These are phyloP conservation scores for Pentamera pediparva DNA, from an alignment of 53 echinoderm and acorn worm species.

Conservation along the genomic window DNA sequence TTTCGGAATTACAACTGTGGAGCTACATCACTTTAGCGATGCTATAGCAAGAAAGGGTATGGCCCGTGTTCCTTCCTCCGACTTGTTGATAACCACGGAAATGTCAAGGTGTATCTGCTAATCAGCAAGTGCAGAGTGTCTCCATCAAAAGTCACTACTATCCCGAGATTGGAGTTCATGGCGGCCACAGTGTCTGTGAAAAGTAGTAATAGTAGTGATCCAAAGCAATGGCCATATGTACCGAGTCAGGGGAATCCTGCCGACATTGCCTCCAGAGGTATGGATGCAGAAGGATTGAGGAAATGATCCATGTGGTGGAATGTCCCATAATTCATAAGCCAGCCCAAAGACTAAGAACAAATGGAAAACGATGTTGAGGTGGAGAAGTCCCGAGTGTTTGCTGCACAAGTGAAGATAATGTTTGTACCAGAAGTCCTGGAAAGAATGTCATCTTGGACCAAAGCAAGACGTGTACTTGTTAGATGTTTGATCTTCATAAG, in stretches of 20 bases:
- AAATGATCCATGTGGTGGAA: slow-evolving; percentile 2
- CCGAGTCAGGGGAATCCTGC: neutral
- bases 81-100: slow-evolving; percentile 4
- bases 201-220: slow-evolving; percentile 7
- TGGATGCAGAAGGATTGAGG: neutral
- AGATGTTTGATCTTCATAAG: slow-evolving; percentile 18
- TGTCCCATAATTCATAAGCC: neutral
- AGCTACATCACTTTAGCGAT: slow-evolving; percentile 5
- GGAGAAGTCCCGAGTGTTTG: neutral
- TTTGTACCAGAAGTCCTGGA: slow-evolving; percentile 1
- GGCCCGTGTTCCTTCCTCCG: slow-evolving; percentile 40
- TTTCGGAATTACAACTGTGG: slow-evolving; percentile 6
- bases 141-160: slow-evolving; percentile 6
- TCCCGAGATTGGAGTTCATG: slow-evolving; percentile 25
- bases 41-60: slow-evolving; percentile 35
- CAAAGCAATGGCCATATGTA: slow-evolving; percentile 30
- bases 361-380: neutral
- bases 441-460: slow-evolving; percentile 3
- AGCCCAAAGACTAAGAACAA: neutral
- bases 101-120: slow-evolving; percentile 13
- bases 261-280: slow-evolving; percentile 5
- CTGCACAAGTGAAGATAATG: neutral
- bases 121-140: slow-evolving; percentile 34
- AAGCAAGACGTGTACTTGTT: slow-evolving; percentile 20
- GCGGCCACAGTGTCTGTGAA: slow-evolving; percentile 20